These are phyloP conservation scores for Cremastinae sp. DNA, from an alignment of 2,888 invertebrate species.

Conservation along the genomic window DNA sequence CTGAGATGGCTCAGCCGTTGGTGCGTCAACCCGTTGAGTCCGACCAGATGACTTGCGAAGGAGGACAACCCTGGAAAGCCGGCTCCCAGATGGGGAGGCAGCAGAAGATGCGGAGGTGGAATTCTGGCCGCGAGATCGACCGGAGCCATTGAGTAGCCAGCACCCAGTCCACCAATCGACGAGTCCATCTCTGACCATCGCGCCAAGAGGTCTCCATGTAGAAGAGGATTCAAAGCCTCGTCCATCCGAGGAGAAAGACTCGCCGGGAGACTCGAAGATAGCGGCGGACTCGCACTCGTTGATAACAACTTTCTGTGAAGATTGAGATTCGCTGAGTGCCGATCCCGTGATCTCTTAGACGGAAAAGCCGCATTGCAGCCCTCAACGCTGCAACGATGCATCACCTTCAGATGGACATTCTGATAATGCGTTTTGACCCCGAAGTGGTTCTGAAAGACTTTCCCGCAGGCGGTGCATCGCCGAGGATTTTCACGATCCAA, in stretches of 20 bases:
- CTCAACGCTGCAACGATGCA: conserved; percentile 97
- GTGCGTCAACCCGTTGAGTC: conserved; percentile 80
- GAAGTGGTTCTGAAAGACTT: conserved; percentile 95
- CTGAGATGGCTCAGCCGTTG: conserved; percentile 74
- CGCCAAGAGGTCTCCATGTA: conserved; percentile 90
- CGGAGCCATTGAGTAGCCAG: conserved; percentile 79
- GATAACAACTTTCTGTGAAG: conserved; percentile 94
- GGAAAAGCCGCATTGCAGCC: conserved; percentile 97
- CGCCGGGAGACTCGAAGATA: conserved; percentile 80
- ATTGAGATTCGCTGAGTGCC: conserved; percentile 95
- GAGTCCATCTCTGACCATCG: conserved; percentile 89
- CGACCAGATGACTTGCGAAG: conserved; percentile 77
- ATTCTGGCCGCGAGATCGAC: conserved; percentile 76
- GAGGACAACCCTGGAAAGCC: conserved; percentile 82
- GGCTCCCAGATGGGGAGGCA: conserved; percentile 83
- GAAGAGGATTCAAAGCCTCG: conserved; percentile 81
- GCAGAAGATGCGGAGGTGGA: conserved; percentile 82
- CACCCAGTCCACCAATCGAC: conserved; percentile 73
- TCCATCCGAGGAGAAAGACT: conserved; percentile 82
- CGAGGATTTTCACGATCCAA: conserved; percentile 95
- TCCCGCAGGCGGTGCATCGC: conserved; percentile 94
- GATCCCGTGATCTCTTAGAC: conserved; percentile 94
- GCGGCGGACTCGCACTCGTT: conserved; percentile 83
- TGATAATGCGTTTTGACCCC: conserved; percentile 97
- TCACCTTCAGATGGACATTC: conserved; percentile 95